These are phyloP conservation scores for Ivindomyrus marchei DNA, from an alignment of 2,113 vertebrate genomes.

Conservation along the genomic window DNA sequence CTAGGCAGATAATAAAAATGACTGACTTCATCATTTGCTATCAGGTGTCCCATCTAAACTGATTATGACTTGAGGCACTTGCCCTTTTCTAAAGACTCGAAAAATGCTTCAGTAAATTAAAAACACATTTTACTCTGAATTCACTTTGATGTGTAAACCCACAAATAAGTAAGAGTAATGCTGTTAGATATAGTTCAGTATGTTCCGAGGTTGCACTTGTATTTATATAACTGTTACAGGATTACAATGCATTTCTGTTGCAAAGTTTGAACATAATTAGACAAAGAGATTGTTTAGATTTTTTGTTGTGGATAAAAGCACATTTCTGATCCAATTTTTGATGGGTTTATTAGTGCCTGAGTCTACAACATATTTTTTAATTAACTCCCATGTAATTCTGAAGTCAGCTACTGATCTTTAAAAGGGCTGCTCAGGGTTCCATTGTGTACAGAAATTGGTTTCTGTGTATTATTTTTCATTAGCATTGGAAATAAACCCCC, in stretches of 20 bases:
- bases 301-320: neutral
- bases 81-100: neutral
- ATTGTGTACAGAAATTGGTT: neutral
- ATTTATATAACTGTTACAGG: neutral
- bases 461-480: neutral
- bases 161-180: neutral
- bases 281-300: neutral
- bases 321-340: neutral
- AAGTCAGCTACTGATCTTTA: neutral
- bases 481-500: neutral
- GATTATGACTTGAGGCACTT: neutral
- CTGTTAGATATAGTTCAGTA: neutral
- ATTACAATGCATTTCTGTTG: neutral
- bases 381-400: constrained; percentile 9
- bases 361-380: neutral
- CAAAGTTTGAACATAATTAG: neutral
- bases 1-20: neutral
- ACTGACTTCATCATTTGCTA: neutral
- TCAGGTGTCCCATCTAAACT: neutral
- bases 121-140: neutral
- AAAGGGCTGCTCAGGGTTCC: neutral
- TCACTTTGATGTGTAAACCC: neutral
- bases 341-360: neutral
- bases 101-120: neutral
- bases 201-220: neutral